Conservation (phyloP, 2,113 vertebrate species). For the Capreolus pygargus region DNA sequence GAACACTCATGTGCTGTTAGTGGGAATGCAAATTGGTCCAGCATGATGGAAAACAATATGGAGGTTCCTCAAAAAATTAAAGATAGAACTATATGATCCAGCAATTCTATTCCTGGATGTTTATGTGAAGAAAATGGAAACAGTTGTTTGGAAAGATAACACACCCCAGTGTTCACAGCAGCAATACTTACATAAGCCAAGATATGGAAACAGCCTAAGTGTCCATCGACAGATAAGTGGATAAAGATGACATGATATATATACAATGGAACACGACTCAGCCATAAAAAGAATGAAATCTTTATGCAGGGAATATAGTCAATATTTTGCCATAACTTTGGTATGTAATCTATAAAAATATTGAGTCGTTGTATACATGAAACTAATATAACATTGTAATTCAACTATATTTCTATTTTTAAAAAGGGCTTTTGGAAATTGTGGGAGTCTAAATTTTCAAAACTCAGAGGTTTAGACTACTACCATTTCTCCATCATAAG, state of each 20-base stretch:
- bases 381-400: background rate
- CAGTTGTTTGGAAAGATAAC: background rate
- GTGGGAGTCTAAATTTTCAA: background rate
- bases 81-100: background rate
- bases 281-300: background rate
- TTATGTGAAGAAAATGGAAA: background rate
- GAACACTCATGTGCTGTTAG: background rate
- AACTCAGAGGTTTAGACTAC: slow-evolving; percentile 21
- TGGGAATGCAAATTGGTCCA: background rate
- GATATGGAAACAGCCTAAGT: background rate
- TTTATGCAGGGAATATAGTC: background rate
- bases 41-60: background rate
- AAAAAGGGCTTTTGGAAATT: background rate
- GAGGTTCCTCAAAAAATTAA: background rate
- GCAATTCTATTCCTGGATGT: background rate
- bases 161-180: background rate
- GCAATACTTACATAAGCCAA: background rate
- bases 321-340: background rate
- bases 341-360: background rate
- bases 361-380: background rate
- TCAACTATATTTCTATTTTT: background rate
- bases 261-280: background rate
- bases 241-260: background rate
- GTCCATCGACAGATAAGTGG: background rate
- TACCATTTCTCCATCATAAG: slow-evolving; percentile 99